Conservation (phyloP, 53 echinoderm and acorn worm species). For the Paracentrotus lividus region DNA sequence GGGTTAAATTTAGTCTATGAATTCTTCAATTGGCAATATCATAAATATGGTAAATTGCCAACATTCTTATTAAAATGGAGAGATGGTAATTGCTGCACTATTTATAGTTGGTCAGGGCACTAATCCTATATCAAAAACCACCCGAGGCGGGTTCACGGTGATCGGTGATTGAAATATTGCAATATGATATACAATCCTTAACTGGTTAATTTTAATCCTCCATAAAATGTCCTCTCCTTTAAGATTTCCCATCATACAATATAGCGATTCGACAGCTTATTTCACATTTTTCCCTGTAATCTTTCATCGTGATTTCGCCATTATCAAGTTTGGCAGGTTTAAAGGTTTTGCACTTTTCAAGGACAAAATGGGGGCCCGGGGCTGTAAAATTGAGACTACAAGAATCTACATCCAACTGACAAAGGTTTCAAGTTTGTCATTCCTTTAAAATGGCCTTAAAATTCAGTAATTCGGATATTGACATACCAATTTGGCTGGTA, state of each 20-base stretch:
- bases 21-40: too few species aligned
- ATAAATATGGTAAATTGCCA: too few species aligned
- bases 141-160: constrained; percentile 4
- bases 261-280: not conserved
- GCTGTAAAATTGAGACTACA: constrained; percentile 7
- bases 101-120: constrained; percentile 1
- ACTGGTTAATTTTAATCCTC: not conserved
- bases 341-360: constrained; percentile 46
- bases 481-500: not conserved
- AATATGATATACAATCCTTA: constrained; percentile 48
- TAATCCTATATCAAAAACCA: not conserved
- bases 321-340: constrained; percentile 1
- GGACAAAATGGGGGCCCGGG: not conserved
- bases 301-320: not conserved
- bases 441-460: not conserved
- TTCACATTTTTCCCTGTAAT: not conserved
- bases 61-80: not conserved
- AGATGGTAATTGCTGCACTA: not conserved
- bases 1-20: too few species aligned
- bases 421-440: not conserved
- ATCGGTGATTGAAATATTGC: constrained; percentile 37
- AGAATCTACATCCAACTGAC: not conserved
- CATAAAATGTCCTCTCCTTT: not conserved
- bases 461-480: not conserved
- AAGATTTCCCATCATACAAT: not conserved